A percentile compares a stretch with the other conserved stretches of the same genome.
Conservation (phyloP, 1,140 invertebrate species). For the Pseudomyrmex sp. region DNA sequence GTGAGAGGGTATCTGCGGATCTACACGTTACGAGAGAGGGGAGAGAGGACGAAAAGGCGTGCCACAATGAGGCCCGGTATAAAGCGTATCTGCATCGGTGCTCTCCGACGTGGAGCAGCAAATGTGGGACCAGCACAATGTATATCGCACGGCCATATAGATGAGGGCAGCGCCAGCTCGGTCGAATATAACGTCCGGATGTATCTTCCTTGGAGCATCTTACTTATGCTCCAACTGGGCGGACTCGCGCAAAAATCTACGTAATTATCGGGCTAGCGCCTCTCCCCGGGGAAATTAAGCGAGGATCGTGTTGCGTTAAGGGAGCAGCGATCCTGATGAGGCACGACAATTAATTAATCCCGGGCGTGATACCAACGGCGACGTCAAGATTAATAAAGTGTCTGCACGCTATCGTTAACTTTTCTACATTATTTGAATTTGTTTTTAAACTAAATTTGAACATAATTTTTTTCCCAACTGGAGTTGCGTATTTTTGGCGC, state of each 20-base stretch:
- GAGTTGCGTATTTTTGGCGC: constrained; percentile 64
- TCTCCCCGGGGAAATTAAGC: constrained; percentile 54
- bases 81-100: constrained; percentile 71
- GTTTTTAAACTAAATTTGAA: neutral
- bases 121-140: constrained; percentile 68
- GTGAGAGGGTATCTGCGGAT: constrained; percentile 71
- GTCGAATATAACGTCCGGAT: constrained; percentile 54
- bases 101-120: constrained; percentile 56
- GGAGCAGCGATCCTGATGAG: constrained; percentile 15
- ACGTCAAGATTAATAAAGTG: constrained; percentile 15
- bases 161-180: constrained; percentile 62
- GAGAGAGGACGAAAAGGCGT: constrained; percentile 64
- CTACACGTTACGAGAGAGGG: constrained; percentile 68
- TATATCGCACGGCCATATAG: constrained; percentile 68
- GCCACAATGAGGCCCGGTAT: constrained; percentile 72
- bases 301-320: constrained; percentile 50
- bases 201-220: constrained; percentile 65
- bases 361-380: neutral
- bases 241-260: constrained; percentile 60
- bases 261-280: constrained; percentile 66
- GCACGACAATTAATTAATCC: constrained; percentile 44
- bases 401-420: neutral
- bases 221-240: constrained; percentile 40
- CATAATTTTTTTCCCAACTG: constrained; percentile 12
- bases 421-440: neutral